Percentiles rank a stretch among this genome's conserved stretches.
Evolutionary conservation across 1,140 invertebrate genomes (phyloP).

Genomic region (Aphelenchoides avenae): DNA sequence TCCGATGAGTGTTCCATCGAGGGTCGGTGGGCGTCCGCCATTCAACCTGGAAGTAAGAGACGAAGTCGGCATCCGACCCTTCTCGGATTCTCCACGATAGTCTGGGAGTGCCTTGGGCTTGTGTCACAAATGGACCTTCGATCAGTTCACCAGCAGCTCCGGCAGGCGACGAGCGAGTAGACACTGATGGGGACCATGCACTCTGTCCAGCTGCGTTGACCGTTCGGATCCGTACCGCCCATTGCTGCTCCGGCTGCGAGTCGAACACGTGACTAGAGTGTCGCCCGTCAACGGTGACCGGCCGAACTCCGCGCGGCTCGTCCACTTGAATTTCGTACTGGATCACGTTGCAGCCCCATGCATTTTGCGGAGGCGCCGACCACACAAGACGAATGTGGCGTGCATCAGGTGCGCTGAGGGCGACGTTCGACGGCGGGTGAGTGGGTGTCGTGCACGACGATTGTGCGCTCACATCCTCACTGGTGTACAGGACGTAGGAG

Average conservation of each 20-base stretch:
- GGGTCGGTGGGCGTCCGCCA: constrained; percentile 44
- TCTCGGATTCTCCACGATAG: constrained; percentile 37
- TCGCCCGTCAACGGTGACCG: constrained; percentile 43
- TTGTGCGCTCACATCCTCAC: constrained; percentile 41
- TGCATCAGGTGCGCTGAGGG: constrained; percentile 53
- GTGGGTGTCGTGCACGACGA: constrained; percentile 49
- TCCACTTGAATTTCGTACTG: constrained; percentile 44
- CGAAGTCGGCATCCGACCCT: constrained; percentile 35
- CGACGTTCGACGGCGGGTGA: constrained; percentile 50
- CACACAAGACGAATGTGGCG: constrained; percentile 54
- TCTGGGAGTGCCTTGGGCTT: constrained; percentile 36
- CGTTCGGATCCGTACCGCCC: constrained; percentile 47
- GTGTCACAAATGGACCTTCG: constrained; percentile 48
- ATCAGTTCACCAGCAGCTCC: constrained; percentile 49
- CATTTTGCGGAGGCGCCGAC: constrained; percentile 49
- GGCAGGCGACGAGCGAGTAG: constrained; percentile 33
- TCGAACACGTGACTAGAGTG: constrained; percentile 54
- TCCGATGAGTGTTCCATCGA: constrained; percentile 42
- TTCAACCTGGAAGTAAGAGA: constrained; percentile 49
- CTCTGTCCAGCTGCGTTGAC: constrained; percentile 51
- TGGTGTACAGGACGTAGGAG: constrained; percentile 58
- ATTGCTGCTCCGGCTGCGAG: constrained; percentile 43
- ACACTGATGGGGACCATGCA: constrained; percentile 52
- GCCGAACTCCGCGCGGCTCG: constrained; percentile 43
- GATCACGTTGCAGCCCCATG: constrained; percentile 52